Conservation (phyloP, 1,140 invertebrate species). For the Schmidtea mediterranea region DNA sequence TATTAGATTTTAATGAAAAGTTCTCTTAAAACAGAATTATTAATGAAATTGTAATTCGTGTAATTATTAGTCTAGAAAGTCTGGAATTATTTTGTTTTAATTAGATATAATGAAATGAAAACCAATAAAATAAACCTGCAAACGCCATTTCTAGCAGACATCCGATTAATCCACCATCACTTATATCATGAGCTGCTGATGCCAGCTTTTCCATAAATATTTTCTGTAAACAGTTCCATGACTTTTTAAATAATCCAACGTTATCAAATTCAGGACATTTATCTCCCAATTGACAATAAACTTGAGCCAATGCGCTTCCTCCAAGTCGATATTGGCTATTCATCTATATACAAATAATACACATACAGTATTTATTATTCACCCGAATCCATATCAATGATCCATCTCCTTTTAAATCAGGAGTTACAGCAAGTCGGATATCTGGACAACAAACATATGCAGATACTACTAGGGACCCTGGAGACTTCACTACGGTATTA, state of each 20-base stretch:
- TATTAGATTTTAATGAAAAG: no score
- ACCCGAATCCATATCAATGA: no score
- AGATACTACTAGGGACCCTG: not conserved
- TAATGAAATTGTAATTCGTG: no score
- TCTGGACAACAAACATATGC: conserved; percentile 1
- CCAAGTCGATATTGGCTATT: no score
- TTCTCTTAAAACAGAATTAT: no score
- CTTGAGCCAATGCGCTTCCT: no score
- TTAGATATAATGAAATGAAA: no score
- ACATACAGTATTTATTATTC: no score
- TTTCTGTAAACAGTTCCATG: conserved; percentile 53
- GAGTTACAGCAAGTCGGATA: not conserved
- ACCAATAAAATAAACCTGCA: conserved; percentile 29
- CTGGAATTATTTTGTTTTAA: no score
- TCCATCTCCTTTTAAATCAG: no score
- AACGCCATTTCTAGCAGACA: conserved; percentile 80
- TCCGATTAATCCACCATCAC: conserved; percentile 70
- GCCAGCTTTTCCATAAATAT: conserved; percentile 36
- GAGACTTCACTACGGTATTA: conserved; percentile 31
- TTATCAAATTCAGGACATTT: conserved; percentile 49
- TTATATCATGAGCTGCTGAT: conserved; percentile 72
- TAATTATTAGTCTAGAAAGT: no score
- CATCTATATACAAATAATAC: no score
- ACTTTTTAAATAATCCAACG: conserved; percentile 36
- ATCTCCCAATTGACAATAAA: conserved; percentile 50